These are phyloP conservation scores for Phalacrocorax aristotelis DNA, from an alignment of 2,113 vertebrate genomes.

Conservation along the genomic window DNA sequence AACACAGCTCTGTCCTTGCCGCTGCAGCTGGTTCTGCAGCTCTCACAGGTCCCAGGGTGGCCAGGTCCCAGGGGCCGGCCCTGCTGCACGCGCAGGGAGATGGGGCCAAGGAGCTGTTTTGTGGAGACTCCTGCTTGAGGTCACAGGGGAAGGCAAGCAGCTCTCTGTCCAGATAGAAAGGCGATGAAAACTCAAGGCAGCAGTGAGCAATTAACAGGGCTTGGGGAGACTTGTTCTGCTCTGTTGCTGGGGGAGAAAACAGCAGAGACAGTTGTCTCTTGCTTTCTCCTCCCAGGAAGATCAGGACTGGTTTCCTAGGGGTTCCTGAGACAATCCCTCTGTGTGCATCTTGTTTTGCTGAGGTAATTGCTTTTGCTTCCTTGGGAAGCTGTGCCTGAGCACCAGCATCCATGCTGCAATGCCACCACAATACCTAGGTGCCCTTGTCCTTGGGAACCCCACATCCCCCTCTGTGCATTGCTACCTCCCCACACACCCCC, in stretches of 20 bases:
- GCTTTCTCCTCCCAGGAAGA: background rate
- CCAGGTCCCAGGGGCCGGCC: background rate
- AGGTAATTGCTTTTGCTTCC: background rate
- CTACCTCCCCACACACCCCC: background rate
- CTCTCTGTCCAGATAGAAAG: background rate
- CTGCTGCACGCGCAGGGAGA: background rate
- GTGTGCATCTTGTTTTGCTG: background rate
- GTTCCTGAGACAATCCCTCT: background rate
- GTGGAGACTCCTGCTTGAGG: background rate
- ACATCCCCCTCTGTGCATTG: fast-evolving
- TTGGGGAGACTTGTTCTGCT: background rate
- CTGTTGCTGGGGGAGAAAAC: background rate
- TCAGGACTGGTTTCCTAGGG: background rate
- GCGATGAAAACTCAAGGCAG: background rate
- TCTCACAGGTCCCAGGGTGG: background rate
- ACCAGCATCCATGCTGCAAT: background rate
- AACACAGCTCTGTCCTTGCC: background rate
- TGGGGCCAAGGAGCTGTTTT: background rate
- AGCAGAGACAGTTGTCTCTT: background rate
- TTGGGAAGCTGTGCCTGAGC: background rate
- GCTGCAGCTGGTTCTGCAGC: background rate
- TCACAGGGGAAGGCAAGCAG: background rate
- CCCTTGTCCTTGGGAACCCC: background rate
- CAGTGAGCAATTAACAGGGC: background rate
- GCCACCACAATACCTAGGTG: background rate